These are phyloP conservation scores for Aphidius colemani DNA, from an alignment of 2,888 invertebrate genomes.

Conservation along the genomic window DNA sequence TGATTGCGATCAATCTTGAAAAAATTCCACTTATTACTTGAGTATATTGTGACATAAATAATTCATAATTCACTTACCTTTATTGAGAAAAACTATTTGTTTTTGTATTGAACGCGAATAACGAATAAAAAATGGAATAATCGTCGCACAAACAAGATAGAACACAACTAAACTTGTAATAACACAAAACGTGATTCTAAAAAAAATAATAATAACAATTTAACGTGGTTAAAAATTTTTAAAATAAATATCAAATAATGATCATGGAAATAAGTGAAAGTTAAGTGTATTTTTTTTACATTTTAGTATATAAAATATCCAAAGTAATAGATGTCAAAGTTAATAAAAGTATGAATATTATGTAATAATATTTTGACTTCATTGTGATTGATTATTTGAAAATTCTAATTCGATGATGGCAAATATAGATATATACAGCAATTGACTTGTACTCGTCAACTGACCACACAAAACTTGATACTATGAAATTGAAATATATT, in stretches of 20 bases:
- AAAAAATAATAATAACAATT: conserved; percentile 39
- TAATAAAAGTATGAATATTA: no score
- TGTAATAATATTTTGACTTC: no score
- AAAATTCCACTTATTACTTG: no score
- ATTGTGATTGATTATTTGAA: no score
- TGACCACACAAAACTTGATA: no score
- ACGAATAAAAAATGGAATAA: conserved; percentile 74
- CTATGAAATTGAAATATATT: no score
- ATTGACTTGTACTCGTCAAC: no score
- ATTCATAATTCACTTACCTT: conserved; percentile 66
- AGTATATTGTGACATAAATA: background rate
- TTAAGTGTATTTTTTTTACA: conserved; percentile 49
- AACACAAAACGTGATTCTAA: conserved; percentile 62
- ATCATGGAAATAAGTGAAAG: no score
- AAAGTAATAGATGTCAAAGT: conserved; percentile 46
- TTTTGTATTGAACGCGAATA: conserved; percentile 74
- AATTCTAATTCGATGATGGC: no score
- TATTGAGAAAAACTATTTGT: conserved; percentile 74
- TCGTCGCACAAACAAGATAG: conserved; percentile 68
- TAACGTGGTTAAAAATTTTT: background rate
- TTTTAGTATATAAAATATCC: conserved; percentile 56
- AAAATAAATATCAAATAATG: background rate
- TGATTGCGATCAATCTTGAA: no score
- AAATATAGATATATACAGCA: no score
- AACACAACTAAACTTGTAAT: conserved; percentile 60